Evolutionary conservation across 2,113 vertebrate species (phyloP).

Genomic region (Daphoenositta chrysoptera): DNA sequence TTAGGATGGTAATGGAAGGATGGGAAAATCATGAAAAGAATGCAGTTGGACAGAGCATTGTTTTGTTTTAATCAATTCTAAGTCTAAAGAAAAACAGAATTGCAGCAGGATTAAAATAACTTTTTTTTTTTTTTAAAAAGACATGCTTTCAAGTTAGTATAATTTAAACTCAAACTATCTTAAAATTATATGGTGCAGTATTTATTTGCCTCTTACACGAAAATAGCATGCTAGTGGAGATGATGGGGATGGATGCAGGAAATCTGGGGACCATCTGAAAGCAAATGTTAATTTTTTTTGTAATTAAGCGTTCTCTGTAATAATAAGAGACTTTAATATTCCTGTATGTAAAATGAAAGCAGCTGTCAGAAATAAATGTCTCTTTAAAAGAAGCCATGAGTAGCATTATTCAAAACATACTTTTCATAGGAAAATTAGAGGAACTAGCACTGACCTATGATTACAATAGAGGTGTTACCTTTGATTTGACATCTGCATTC

Average conservation of each 20-base stretch:
- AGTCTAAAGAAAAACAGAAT: constrained; percentile 21
- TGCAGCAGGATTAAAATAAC: not conserved
- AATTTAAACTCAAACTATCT: not conserved
- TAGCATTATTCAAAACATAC: not conserved
- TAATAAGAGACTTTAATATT: not conserved
- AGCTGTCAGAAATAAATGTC: not conserved
- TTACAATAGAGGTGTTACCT: not conserved
- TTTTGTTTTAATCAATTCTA: constrained; percentile 61
- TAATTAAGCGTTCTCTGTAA: not conserved
- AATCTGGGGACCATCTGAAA: not conserved
- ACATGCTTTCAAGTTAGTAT: not conserved
- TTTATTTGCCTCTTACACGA: not conserved
- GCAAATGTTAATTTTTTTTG: not conserved
- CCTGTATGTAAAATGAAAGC: not conserved
- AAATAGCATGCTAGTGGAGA: not conserved
- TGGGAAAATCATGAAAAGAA: constrained; percentile 54
- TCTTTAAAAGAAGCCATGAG: not conserved
- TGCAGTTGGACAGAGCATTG: constrained; percentile 33
- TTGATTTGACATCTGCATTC: not conserved
- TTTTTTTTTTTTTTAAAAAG: not conserved
- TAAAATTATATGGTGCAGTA: not conserved
- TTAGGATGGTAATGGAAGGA: constrained; percentile 57
- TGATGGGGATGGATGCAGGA: not conserved
- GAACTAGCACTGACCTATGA: not conserved
- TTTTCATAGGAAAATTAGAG: not conserved